phyloP scores from a whole-genome alignment of 2,797 vertebrate species.

The Florisuga fusca region DNA sequence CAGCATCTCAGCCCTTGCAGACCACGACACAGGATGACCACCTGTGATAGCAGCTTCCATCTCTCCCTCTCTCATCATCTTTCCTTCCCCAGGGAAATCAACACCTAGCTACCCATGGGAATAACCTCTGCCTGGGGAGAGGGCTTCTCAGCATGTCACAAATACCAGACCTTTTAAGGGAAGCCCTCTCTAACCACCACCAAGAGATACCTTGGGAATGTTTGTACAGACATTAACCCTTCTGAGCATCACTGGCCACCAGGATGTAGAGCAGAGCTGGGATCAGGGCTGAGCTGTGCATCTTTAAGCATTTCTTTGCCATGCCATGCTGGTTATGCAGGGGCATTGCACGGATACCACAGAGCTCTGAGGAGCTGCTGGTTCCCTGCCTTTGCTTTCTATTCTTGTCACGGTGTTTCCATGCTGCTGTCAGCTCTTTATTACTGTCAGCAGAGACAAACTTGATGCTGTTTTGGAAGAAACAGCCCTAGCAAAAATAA shows the following conservation, averaged over 20 bases:
- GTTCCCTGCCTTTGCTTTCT: conserved; percentile 31
- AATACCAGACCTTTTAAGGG: conserved; percentile 71
- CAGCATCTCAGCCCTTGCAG: neutral
- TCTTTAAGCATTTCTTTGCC: neutral
- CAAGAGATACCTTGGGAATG: conserved; percentile 26
- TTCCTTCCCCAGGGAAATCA: neutral
- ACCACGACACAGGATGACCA: accelerated
- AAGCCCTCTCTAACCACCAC: neutral
- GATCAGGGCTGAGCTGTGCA: accelerated
- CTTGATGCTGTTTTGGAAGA: neutral
- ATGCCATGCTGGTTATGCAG: accelerated
- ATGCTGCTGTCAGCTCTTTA: neutral
- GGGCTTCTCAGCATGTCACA: neutral
- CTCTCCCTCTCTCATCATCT: too few relatives aligned
- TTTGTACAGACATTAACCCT: neutral
- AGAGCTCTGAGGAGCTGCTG: neutral
- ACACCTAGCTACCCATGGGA: neutral
- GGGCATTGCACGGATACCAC: neutral
- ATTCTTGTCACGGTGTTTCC: conserved; percentile 11
- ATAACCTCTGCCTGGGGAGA: conserved; percentile 11
- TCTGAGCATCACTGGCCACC: neutral
- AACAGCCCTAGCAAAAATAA: neutral
- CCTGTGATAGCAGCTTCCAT: accelerated
- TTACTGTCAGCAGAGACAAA: neutral
- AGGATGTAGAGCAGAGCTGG: neutral